phyloP scores from a whole-genome alignment of 1,140 invertebrate genomes.

The Ceratina australensis region DNA sequence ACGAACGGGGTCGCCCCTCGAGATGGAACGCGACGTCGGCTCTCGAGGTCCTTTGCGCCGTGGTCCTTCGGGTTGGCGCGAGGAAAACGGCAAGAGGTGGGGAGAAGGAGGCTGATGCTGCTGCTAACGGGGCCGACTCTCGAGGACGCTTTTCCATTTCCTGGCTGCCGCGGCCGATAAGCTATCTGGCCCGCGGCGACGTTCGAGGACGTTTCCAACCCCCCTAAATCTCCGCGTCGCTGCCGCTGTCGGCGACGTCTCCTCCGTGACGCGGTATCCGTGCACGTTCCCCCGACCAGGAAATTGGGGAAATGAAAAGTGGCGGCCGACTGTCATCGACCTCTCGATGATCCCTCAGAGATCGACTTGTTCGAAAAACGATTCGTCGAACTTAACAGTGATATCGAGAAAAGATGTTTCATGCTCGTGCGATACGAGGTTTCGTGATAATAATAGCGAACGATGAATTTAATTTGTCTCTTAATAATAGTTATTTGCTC shows the following conservation, averaged over 20 bases:
- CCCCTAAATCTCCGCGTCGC: conserved; percentile 18
- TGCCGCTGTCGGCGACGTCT: conserved; percentile 5
- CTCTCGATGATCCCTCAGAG: too few species aligned
- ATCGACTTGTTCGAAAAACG: too few species aligned
- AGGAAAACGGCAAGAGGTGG: not conserved
- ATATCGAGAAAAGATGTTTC: too few species aligned
- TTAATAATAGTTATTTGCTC: too few species aligned
- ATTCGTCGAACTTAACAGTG: too few species aligned
- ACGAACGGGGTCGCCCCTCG: conserved; percentile 29
- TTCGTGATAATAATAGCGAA: too few species aligned
- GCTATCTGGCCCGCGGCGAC: conserved; percentile 11
- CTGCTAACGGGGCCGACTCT: not conserved
- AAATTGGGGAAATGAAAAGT: conserved; percentile 36
- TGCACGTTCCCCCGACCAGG: not conserved
- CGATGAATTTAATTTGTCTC: too few species aligned
- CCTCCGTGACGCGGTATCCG: not conserved
- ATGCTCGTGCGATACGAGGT: too few species aligned
- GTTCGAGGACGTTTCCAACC: conserved; percentile 14
- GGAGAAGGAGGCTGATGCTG: not conserved
- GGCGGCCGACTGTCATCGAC: not conserved
- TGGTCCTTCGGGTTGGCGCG: not conserved
- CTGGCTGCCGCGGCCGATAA: conserved; percentile 18
- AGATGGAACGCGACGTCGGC: conserved; percentile 8
- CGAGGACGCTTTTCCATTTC: conserved; percentile 31
- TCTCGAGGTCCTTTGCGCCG: conserved; percentile 30